phyloP scores from a whole-genome alignment of 2,113 vertebrate species.

The Triplophysa siluroides region DNA sequence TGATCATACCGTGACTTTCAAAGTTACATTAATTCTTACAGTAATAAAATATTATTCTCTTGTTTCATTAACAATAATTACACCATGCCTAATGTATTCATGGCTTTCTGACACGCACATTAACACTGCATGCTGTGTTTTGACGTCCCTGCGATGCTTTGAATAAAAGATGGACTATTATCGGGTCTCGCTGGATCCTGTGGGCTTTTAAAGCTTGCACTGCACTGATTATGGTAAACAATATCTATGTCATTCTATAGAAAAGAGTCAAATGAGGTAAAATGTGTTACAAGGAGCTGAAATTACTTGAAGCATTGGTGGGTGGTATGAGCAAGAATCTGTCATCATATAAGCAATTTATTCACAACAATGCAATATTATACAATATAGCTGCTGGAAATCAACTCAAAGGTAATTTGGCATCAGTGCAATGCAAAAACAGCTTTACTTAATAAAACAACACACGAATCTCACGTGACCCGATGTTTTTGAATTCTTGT shows the following conservation, averaged over 20 bases:
- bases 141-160: background rate
- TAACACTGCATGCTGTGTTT: background rate
- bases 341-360: no score
- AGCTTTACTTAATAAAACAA: no score
- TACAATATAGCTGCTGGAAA: no score
- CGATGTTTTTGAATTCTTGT: no score
- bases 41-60: slow-evolving; percentile 3
- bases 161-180: background rate
- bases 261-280: background rate
- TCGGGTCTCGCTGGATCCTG: background rate
- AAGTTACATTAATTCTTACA: background rate
- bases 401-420: no score
- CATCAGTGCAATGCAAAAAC: no score
- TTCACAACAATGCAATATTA: no score
- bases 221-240: background rate
- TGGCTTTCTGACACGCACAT: background rate
- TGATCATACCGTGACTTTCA: background rate
- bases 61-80: slow-evolving; percentile 17
- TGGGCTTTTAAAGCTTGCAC: background rate
- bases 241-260: background rate
- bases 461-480: no score
- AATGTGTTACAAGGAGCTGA: background rate
- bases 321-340: no score
- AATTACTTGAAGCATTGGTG: no score
- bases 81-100: slow-evolving; percentile 1